Evolutionary conservation across 2,797 vertebrate genomes (phyloP), one percentile per base, ranked within the genome.

Genomic region (Mus caroli): DNA sequence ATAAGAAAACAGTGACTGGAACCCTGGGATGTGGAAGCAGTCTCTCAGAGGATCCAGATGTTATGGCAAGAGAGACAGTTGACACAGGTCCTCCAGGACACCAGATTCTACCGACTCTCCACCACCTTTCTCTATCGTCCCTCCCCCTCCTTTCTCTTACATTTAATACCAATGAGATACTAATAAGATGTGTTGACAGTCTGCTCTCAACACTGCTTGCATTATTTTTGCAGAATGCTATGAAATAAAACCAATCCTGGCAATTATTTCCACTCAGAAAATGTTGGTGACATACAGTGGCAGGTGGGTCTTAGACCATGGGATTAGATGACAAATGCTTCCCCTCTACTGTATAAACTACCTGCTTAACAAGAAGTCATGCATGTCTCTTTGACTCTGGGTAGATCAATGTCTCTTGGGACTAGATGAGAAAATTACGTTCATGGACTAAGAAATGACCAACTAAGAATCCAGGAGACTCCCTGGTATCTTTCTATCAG

Each of bases 371-470:
- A 92, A 46, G 50, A 80, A 88, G 54, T 73, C 28, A 11, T 1
- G n/a, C 0, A 5, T n/a, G 31, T 91, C 92, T 93, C 88, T 92
- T 73, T 11, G 52, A 0, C 64, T 37, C 71, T 90, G 15, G 24
- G 7, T 64, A 46, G 37, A 52, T 69, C 58, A 95, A 71, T 83
- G 37, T 5, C 69, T 54, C 50, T 76, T 95, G 71, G 10, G 52
- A 90, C 13, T 62, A 73, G 50, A 26, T 43, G 58, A 88, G 80
- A 88, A 94, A 94, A 82, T 24, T 60, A 60, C 24, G 28, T n/a
- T 28, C n/a, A 24, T 10, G 14, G 75, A 92, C 17, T 64, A 46
- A 60, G 64, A 86, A 88, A 85, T 31, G 19, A 17, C 19, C 17
- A 40, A 77, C 7, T 11, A 73, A 52, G 43, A 83, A 76, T 54